Percentiles rank a stretch among this genome's conserved stretches.
phyloP scores from a whole-genome alignment of 2,113 vertebrate genomes.

The Triplophysa tibetana region DNA sequence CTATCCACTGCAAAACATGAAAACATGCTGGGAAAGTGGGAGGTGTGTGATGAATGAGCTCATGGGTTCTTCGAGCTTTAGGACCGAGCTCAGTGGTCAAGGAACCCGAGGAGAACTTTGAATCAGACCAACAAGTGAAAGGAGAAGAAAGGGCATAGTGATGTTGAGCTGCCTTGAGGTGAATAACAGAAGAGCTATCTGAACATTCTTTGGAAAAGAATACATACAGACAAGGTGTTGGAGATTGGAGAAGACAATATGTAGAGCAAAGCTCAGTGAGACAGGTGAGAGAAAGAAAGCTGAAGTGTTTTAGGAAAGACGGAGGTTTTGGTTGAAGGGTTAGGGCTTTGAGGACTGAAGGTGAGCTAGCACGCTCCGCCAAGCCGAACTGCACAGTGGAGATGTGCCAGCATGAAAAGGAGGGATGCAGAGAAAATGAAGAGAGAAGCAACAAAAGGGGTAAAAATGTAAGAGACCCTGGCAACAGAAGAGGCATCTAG shows the following conservation, averaged over 20 bases:
- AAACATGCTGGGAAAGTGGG: slow-evolving; percentile 43
- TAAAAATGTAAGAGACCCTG: background rate
- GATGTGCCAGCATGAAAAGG: slow-evolving; percentile 47
- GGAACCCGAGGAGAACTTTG: background rate
- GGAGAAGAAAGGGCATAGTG: slow-evolving; percentile 12
- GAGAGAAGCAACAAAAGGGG: background rate
- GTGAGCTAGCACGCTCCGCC: slow-evolving; percentile 49
- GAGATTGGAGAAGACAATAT: background rate
- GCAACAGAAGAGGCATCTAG: slow-evolving; percentile 19
- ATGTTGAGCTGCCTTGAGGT: slow-evolving; percentile 15
- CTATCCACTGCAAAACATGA: slow-evolving; percentile 44
- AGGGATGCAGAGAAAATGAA: slow-evolving; percentile 3
- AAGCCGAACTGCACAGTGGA: slow-evolving; percentile 49
- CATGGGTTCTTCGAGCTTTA: background rate
- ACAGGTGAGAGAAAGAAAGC: background rate
- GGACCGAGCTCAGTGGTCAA: background rate
- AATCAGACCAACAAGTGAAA: background rate
- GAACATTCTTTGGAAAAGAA: slow-evolving; percentile 16
- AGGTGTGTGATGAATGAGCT: background rate
- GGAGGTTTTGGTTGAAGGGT: slow-evolving; percentile 15
- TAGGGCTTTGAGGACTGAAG: background rate
- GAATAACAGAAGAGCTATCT: background rate
- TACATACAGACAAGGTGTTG: background rate
- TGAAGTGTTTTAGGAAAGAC: slow-evolving; percentile 5
- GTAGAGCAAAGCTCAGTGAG: background rate